These are phyloP conservation scores for Noctua pronuba DNA, from an alignment of 2,888 invertebrate species.

Conservation along the genomic window DNA sequence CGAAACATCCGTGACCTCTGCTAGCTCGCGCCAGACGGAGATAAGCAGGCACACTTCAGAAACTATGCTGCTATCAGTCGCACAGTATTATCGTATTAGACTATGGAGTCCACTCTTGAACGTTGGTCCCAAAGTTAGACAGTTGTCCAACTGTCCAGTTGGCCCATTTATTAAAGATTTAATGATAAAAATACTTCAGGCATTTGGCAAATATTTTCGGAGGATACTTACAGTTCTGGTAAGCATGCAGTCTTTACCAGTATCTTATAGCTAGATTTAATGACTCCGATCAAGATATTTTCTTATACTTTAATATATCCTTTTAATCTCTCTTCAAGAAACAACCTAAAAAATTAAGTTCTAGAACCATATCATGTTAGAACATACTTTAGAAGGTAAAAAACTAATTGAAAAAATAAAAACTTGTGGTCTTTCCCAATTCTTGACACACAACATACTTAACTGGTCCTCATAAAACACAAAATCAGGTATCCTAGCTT, in stretches of 20 bases:
- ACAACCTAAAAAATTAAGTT: neutral
- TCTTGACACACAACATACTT: neutral
- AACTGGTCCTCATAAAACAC: neutral
- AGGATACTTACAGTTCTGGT: neutral
- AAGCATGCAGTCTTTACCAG: neutral
- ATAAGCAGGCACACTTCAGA: slow-evolving; percentile 54
- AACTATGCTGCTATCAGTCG: slow-evolving; percentile 17
- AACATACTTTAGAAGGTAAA: neutral
- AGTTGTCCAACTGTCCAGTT: too few species aligned
- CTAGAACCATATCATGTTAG: neutral
- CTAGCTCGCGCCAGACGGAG: slow-evolving; percentile 45
- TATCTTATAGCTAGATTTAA: neutral
- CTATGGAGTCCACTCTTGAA: neutral
- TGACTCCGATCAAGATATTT: neutral
- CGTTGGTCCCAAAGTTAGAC: too few species aligned
- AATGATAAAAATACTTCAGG: neutral
- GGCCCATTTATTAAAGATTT: neutral
- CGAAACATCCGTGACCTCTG: slow-evolving; percentile 33
- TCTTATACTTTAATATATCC: neutral
- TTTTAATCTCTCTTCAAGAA: neutral
- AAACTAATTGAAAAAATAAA: neutral
- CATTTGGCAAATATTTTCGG: neutral
- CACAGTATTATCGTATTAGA: neutral
- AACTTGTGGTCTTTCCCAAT: neutral
- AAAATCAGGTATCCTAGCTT: neutral